These are phyloP conservation scores for Paramuricea clavata DNA, from an alignment of 92 coral and sea anemone species.

Conservation along the genomic window DNA sequence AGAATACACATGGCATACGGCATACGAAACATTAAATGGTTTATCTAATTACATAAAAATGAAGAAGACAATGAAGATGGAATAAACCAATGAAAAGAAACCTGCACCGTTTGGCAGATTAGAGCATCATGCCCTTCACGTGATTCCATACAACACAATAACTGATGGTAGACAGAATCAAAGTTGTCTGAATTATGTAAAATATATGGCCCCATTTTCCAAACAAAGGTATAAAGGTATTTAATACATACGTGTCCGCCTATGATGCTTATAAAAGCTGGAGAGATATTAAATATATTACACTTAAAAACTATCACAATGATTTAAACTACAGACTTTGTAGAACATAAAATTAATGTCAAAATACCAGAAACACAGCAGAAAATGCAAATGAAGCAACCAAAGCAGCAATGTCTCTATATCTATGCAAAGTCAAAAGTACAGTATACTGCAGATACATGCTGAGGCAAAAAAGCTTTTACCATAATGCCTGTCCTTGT, in stretches of 20 bases:
- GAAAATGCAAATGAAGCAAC: not conserved
- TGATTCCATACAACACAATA: not conserved
- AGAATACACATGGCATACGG: no score
- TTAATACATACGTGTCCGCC: not conserved
- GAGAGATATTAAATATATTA: conserved; percentile 26
- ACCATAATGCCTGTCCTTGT: conserved; percentile 35
- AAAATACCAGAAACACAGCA: not conserved
- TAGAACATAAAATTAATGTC: not conserved
- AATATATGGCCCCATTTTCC: not conserved
- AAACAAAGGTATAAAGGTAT: not conserved
- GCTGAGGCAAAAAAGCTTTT: conserved; percentile 24
- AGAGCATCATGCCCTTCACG: not conserved
- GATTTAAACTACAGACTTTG: not conserved
- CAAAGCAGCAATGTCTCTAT: not conserved
- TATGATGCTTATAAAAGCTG: not conserved
- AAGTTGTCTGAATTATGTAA: not conserved
- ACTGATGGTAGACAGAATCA: not conserved
- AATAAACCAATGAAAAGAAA: no score
- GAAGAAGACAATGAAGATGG: no score
- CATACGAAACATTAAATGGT: no score
- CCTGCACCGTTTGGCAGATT: not conserved
- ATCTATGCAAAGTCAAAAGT: not conserved
- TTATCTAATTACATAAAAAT: no score
- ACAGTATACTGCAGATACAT: not conserved
- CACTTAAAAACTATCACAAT: conserved; percentile 14